Evolutionary conservation across 37 sponge, comb jelly and placozoan species (phyloP), one percentile per base, ranked within the genome.

Genomic region (Oscarella lobularis): DNA sequence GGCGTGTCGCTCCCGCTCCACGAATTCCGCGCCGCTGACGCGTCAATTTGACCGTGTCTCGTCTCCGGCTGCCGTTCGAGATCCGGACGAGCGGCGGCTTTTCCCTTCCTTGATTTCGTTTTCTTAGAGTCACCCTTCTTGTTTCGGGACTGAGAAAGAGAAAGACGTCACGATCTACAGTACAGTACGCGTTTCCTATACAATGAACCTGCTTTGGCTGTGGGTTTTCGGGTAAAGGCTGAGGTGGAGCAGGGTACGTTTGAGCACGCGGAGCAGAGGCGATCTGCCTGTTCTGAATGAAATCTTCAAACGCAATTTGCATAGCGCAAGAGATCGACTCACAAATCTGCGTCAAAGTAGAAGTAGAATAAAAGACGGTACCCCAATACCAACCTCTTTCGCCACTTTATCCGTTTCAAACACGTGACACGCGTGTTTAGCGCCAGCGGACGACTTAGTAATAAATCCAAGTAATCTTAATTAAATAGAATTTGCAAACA

Each of bases 391-490:
- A 31, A 88, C 89, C 27, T 67, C 74, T 38, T 55, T 66, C 38
- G 82, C 89, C 9, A 82, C 74, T n/a, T 30, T 60, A 30, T 85
- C 81, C 6, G 81, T 76, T 66, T 89, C 86, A 75, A 85, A 79
- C 48, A 89, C 83, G 55, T 81, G 80, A 67, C 90, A 89, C 33
- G 79, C 40, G 37, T 67, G 66, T 35, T 72, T 83, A 1, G 40
- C 34, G 60, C 66, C 77, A 0, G 55, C 76, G 1, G 0, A 0
- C 0, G 75, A 32, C 1, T 60, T 75, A 37, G 40, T 69, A 2
- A 85, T 76, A 55, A 89, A 66, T 6, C 90, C 90, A 85, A 89
- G 76, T 67, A 89, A 36, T 66, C 90, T 89, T 36, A n/a, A n/a
- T n/a, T n/a, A n/a, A n/a, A n/a, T n/a, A n/a, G n/a, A n/a, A n/a